phyloP scores from a whole-genome alignment of 2,797 vertebrate species.

The Chrysolophus pictus region DNA sequence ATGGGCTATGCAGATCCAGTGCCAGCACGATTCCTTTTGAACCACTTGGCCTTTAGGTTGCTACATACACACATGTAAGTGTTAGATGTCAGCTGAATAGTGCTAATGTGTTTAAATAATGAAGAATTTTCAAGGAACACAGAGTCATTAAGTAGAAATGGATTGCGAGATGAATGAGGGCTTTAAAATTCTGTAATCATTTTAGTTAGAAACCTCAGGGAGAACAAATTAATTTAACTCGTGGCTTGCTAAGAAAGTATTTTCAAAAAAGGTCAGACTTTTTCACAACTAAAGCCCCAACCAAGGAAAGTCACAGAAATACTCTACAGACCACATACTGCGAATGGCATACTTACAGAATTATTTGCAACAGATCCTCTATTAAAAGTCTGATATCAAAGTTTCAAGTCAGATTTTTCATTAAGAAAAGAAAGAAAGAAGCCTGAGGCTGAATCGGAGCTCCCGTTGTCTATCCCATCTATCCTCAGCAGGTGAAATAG shows the following conservation, averaged over 20 bases:
- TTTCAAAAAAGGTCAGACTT: not conserved
- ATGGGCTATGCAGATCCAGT: not conserved
- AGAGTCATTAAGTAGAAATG: not conserved
- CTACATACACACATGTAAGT: not conserved
- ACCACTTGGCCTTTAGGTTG: not conserved
- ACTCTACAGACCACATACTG: not conserved
- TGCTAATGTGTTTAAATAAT: not conserved
- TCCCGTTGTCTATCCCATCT: not conserved
- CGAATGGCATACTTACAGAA: not conserved
- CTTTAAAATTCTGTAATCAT: not conserved
- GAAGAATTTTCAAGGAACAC: not conserved
- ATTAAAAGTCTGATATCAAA: too few species aligned
- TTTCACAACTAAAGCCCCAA: not conserved
- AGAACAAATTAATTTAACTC: not conserved
- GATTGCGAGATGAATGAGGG: not conserved
- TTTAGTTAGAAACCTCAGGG: not conserved
- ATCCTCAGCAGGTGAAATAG: not conserved
- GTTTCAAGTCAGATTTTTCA: not conserved
- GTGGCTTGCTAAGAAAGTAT: not conserved
- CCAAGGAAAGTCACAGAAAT: not conserved
- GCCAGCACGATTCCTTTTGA: not conserved
- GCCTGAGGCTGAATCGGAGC: not conserved
- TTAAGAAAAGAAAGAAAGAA: not conserved
- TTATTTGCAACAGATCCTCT: not conserved
- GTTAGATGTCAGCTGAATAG: not conserved